These are phyloP conservation scores for Tetranychus urticae DNA, from an alignment of 1,140 invertebrate genomes.

Conservation along the genomic window DNA sequence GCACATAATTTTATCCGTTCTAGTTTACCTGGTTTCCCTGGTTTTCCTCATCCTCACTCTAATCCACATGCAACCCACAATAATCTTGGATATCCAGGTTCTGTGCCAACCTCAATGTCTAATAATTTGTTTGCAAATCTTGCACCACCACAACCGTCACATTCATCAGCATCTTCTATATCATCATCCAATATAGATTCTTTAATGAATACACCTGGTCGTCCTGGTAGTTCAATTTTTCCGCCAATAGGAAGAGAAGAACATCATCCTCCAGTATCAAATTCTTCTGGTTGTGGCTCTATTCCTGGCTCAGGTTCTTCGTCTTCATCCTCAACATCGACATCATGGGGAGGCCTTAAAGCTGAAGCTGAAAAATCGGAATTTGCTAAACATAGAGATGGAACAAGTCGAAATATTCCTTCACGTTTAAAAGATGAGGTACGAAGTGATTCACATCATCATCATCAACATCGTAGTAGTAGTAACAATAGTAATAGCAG, in stretches of 20 bases:
- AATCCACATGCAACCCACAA: not conserved
- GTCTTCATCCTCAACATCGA: conserved; percentile 6
- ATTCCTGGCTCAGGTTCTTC: conserved; percentile 15
- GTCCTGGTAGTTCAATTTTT: not conserved
- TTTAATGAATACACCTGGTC: not conserved
- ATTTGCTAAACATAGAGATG: no score
- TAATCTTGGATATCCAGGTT: no score
- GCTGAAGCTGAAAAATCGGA: conserved; percentile 13
- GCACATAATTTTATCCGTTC: not conserved
- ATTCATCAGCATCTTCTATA: not conserved
- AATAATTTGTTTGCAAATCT: not conserved
- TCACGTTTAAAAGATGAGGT: not conserved
- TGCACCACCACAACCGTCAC: not conserved
- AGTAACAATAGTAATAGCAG: no score
- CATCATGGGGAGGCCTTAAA: conserved; percentile 16
- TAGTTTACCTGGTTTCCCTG: not conserved
- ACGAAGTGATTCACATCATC: not conserved
- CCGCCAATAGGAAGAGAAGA: not conserved
- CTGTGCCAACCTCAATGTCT: no score
- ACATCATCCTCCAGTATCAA: conserved; percentile 20
- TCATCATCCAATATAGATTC: not conserved
- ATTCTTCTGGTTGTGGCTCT: conserved; percentile 18
- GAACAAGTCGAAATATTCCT: not conserved
- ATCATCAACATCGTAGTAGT: not conserved
- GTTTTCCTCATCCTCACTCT: not conserved